These are phyloP conservation scores for Grantiella picta DNA, from an alignment of 2,113 vertebrate species.

Conservation along the genomic window DNA sequence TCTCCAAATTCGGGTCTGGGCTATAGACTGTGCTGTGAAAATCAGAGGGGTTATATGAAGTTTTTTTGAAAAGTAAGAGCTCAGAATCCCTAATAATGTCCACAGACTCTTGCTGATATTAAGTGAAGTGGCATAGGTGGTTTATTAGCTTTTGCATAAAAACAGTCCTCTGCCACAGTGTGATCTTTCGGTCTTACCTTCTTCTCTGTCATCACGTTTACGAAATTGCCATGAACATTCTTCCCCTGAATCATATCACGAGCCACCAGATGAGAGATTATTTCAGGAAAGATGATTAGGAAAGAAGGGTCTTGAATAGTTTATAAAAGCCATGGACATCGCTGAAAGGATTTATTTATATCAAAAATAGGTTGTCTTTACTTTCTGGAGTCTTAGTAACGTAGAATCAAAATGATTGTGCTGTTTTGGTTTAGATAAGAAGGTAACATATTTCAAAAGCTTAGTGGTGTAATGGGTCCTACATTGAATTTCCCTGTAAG, in stretches of 20 bases:
- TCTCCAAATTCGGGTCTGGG: constrained; percentile 17
- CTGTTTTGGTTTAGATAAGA: constrained; percentile 1
- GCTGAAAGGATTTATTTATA: constrained; percentile 46
- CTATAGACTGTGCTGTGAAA: neutral
- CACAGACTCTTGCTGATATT: neutral
- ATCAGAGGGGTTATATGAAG: neutral
- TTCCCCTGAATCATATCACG: constrained; percentile 44
- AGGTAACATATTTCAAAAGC: neutral
- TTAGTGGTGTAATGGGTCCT: neutral
- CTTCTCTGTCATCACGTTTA: constrained; percentile 12
- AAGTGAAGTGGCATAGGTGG: neutral
- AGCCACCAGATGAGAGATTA: constrained; percentile 65
- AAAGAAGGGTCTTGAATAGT: constrained; percentile 47
- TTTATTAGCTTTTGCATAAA: constrained; percentile 21
- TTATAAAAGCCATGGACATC: constrained; percentile 23
- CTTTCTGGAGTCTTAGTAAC: constrained; percentile 27
- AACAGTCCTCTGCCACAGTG: neutral
- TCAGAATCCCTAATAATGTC: constrained; percentile 20
- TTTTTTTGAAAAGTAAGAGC: constrained; percentile 25
- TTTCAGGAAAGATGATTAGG: constrained; percentile 59
- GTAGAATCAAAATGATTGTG: neutral
- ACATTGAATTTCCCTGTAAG: neutral
- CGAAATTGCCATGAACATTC: constrained; percentile 4
- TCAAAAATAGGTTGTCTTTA: constrained; percentile 32
- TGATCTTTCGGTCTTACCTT: constrained; percentile 8